Base-by-base conservation (phyloP, 2,888 invertebrate species). In the Netelia virgata region DNA sequence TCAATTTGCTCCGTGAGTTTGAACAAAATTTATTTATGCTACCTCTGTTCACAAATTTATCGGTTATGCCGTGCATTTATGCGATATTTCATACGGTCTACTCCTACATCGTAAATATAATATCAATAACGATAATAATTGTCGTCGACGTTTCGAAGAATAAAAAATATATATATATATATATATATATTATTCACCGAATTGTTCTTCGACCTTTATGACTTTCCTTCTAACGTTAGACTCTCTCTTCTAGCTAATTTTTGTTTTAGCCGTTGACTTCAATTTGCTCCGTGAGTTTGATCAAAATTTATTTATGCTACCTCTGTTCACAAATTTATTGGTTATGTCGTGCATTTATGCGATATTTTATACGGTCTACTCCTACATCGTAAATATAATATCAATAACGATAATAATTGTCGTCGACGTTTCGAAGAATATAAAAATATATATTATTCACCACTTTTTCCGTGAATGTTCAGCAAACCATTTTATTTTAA, bases 271-370 rank as follows among this genome's bases (percentile, higher is more conserved):
- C 36, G 36, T 6, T 36, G 36, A 36, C 50, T 50, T 50, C n/a
- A 11, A 5, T 50, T 50, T 14, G 0, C 50, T 5, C 3, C 14
- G 0, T 5, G 50, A 3, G n/a, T 3, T 50, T 50, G 3, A n/a
- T 3, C 50, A 50, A 50, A 14, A 50, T 53, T 14, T 53, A 16
- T 6, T n/a, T n/a, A n/a, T 91, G 90, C 90, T 89, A 86, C 23
- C 86, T 86, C 77, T 86, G 83, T 87, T 89, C 86, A 84, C 82
- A 82, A 90, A 91, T 91, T 91, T 91, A 91, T 92, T 86, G 91
- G 85, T 86, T 88, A 88, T 88, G 85, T 72, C 84, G 66, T 36
- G 85, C 89, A 88, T 88, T 89, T 89, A 88, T 87, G 80, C 84
- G 82, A 75, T 74, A 73, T 70, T 61, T 73, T 53, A 47, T 41